Conservation (phyloP, 2,888 invertebrate genomes). For the Lamellibrachia satsuma region DNA sequence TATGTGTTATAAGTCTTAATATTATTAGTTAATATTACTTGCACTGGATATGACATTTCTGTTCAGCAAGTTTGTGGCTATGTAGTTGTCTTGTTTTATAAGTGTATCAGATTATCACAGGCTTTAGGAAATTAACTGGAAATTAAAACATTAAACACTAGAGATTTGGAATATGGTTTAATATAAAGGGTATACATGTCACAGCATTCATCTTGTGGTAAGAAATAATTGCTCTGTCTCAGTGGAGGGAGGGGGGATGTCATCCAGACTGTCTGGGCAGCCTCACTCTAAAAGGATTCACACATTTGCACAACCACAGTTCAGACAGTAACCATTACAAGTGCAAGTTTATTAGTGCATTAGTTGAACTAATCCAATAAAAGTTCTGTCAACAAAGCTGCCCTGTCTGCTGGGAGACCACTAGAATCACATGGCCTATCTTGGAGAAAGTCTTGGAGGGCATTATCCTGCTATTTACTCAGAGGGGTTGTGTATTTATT, state of each 20-base stretch:
- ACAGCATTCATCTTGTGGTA: not conserved
- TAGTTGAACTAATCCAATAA: slow-evolving; percentile 17
- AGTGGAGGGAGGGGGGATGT: not conserved
- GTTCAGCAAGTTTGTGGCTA: too few relatives aligned
- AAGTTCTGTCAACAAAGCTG: not conserved
- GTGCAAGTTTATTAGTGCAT: slow-evolving; percentile 6
- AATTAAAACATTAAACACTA: too few relatives aligned
- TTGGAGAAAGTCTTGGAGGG: not conserved
- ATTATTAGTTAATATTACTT: too few relatives aligned
- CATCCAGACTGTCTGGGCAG: not conserved
- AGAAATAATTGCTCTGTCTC: not conserved
- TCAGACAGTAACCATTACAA: not conserved
- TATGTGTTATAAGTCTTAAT: too few relatives aligned
- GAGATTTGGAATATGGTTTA: too few relatives aligned
- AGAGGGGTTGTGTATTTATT: slow-evolving; percentile 17
- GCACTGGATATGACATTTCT: too few relatives aligned
- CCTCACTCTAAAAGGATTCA: not conserved
- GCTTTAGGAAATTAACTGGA: too few relatives aligned
- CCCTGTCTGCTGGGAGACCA: not conserved
- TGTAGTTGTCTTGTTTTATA: too few relatives aligned
- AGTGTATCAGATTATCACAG: too few relatives aligned
- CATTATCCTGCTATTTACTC: not conserved
- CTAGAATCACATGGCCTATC: not conserved
- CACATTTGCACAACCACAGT: not conserved
- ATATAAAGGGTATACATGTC: too few relatives aligned